Percentiles rank a stretch among this genome's conserved stretches.
phyloP scores from a whole-genome alignment of 2,113 vertebrate genomes.

The Rhinolophus sinicus region DNA sequence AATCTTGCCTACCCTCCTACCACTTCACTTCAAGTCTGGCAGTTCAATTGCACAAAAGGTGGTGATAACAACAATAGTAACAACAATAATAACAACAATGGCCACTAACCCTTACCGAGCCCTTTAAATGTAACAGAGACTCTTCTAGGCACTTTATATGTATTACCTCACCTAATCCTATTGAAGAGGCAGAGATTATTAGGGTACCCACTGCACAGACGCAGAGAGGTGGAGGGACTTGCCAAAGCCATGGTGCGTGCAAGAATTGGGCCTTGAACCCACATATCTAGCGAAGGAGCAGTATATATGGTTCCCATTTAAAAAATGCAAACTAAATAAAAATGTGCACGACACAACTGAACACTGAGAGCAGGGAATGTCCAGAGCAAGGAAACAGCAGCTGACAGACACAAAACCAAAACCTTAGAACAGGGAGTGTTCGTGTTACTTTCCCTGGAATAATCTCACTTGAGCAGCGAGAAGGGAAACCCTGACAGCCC shows the following conservation, averaged over 20 bases:
- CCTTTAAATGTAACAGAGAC: background rate
- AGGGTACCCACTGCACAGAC: background rate
- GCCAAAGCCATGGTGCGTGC: background rate
- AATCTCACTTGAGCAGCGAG: background rate
- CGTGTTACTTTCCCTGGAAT: background rate
- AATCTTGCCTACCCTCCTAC: background rate
- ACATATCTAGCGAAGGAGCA: background rate
- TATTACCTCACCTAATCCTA: background rate
- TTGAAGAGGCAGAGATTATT: background rate
- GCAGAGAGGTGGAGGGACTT: background rate
- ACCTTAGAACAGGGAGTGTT: background rate
- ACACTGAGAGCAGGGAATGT: background rate
- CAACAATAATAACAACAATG: accelerated
- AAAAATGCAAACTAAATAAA: background rate
- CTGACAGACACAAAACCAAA: background rate
- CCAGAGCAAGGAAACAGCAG: background rate
- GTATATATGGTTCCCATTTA: background rate
- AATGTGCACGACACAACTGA: background rate
- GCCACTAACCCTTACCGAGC: background rate
- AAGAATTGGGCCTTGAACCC: background rate
- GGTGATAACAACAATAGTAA: no score
- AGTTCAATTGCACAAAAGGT: background rate
- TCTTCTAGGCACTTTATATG: background rate
- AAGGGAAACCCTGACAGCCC: background rate
- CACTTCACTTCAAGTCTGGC: background rate